Base-by-base conservation (phyloP, 2,113 vertebrate species). In the Sceloporus tristichus region DNA sequence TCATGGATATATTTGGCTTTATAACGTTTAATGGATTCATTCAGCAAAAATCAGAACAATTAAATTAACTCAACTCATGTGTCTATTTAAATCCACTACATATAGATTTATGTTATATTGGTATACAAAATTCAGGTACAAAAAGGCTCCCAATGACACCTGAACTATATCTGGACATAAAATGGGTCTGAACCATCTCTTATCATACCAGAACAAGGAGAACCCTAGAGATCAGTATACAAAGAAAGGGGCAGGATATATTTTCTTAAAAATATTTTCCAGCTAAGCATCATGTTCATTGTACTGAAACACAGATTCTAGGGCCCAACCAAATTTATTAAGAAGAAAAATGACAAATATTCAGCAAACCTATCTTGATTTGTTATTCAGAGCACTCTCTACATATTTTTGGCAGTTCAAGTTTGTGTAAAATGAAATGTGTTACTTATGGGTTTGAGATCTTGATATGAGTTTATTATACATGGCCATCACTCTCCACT, bases 151-250 rank as follows among this genome's bases (percentile, higher is more conserved):
- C 48, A 48, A 34, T 54, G 42, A 71, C 29, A 48, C 34, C 62
- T 84, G 29, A 34, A 71, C 4, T 65, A 42, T 18, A 42, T 82
- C 65, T 82, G 62, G 13, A 34, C n/a, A 53, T 19, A 68, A 16
- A 53, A 40, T 11, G 2, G 34, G 25, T 73, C 16, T 21, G 5
- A 77, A 42, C 9, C 21, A 40, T 85, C 19, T 21, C 18, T 29
- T 29, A 8, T 11, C 29, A 29, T 71, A 70, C 42, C 29, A 68
- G 40, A 86, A 68, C 5, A n/a, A 85, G 38, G 59, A 19, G 66
- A 65, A 86, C n/a, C 79, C n/a, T 56, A 86, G n/a, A 79, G 29
- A 34, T 85, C 18, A 85, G 65, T 34, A 11, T 48, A 71, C 66
- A 85, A 66, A 3, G 10, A 53, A 29, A 27, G 54, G 29, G 19